Evolutionary conservation across 2,113 vertebrate genomes (phyloP).

Genomic region (Aptenodytes patagonicus): DNA sequence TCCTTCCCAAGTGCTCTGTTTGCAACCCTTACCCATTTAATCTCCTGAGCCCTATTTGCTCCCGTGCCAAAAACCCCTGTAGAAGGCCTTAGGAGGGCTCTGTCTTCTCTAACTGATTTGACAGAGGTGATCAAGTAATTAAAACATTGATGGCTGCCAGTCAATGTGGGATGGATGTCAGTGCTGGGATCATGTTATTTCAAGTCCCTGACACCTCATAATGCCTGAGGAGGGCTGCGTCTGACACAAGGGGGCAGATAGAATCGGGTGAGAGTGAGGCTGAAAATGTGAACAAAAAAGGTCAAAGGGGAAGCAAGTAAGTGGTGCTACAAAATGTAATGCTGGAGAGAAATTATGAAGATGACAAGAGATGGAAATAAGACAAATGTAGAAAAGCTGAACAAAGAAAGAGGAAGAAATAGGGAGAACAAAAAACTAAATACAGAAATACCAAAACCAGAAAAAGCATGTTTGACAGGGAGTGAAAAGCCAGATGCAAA

Average conservation of each 20-base stretch:
- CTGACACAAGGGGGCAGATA: not conserved
- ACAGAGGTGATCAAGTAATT: not conserved
- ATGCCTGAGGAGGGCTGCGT: not conserved
- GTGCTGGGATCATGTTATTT: not conserved
- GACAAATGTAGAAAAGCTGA: not conserved
- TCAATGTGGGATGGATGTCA: not conserved
- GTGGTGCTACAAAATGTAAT: not conserved
- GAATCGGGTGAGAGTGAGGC: not conserved
- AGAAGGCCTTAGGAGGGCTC: not conserved
- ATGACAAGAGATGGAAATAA: not conserved
- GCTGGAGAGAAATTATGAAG: not conserved
- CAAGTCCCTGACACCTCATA: not conserved
- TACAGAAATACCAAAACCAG: not conserved
- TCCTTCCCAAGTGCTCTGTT: not conserved
- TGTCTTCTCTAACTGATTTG: not conserved
- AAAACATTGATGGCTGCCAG: not conserved
- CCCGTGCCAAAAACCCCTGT: fast-evolving
- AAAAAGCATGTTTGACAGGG: not conserved
- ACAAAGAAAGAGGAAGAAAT: constrained; percentile 9
- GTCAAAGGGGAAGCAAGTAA: not conserved
- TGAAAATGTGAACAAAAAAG: not conserved
- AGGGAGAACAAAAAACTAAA: not conserved
- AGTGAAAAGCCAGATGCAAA: not conserved
- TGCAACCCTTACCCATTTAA: not conserved
- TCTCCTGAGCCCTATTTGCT: not conserved